phyloP scores from a whole-genome alignment of 2,797 vertebrate genomes.

The Rallus crepitans region DNA sequence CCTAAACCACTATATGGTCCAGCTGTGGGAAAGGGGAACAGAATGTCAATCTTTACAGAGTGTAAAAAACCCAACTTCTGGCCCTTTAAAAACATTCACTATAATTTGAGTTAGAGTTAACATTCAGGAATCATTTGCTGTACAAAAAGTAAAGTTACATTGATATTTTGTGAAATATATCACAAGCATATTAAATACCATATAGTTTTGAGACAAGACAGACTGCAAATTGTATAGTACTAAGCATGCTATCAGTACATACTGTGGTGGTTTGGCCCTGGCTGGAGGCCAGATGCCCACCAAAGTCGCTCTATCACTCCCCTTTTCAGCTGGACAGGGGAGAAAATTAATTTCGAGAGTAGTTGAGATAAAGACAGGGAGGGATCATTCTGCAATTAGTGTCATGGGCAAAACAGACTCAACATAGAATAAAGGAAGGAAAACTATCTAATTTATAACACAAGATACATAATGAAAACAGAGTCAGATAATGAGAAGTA shows the following conservation, averaged over 20 bases:
- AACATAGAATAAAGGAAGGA: no score
- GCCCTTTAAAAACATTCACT: background rate
- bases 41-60: constrained; percentile 31
- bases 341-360: no score
- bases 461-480: no score
- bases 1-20: constrained; percentile 95
- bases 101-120: background rate
- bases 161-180: background rate
- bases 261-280: background rate
- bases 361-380: no score
- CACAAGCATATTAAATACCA: background rate
- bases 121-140: background rate
- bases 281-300: no score
- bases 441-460: no score
- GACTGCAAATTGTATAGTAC: background rate
- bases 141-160: background rate
- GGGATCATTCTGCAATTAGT: no score
- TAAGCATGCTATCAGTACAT: background rate
- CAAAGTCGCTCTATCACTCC: no score
- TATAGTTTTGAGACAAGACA: background rate
- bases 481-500: no score
- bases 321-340: no score
- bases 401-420: no score
- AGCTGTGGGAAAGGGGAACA: constrained; percentile 76
- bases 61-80: background rate